phyloP scores from a whole-genome alignment of 1,140 invertebrate genomes.

The Agraylea sexmaculata region DNA sequence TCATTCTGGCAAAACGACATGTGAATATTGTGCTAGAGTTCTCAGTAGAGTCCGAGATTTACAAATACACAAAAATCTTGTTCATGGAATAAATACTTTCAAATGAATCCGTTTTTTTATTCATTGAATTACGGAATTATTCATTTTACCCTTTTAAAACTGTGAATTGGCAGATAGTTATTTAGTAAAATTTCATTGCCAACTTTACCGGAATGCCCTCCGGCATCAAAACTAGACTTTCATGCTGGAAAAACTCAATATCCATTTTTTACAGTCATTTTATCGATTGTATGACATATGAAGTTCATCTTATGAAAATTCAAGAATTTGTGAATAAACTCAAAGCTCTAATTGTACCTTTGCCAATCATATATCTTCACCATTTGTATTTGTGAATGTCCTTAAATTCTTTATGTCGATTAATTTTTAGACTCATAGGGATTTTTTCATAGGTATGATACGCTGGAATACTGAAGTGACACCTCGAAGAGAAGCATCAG shows the following conservation, averaged over 20 bases:
- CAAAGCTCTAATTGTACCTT: too few species aligned
- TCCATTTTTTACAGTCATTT: conserved; percentile 48
- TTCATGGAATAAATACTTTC: conserved; percentile 12
- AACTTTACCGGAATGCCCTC: conserved; percentile 61
- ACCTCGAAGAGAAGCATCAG: too few species aligned
- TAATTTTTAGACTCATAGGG: too few species aligned
- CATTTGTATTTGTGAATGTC: too few species aligned
- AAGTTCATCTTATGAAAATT: conserved; percentile 45
- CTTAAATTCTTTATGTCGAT: too few species aligned
- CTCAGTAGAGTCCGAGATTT: conserved; percentile 11
- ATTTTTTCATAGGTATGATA: too few species aligned
- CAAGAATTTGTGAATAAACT: too few species aligned
- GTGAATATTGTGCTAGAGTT: conserved; percentile 9
- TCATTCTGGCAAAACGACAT: conserved; percentile 7
- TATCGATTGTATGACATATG: conserved; percentile 53
- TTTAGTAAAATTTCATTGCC: conserved; percentile 47
- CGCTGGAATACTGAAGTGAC: too few species aligned
- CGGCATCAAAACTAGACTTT: conserved; percentile 62
- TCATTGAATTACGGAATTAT: not conserved
- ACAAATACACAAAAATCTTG: conserved; percentile 10
- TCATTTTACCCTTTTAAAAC: not conserved
- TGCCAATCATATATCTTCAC: too few species aligned
- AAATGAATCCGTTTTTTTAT: conserved; percentile 4
- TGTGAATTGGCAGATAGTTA: conserved; percentile 29
- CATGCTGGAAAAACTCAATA: conserved; percentile 62